Evolutionary conservation across 2,797 vertebrate genomes (phyloP), one percentile per base, ranked within the genome.

Genomic region (Diglossa cyanea): DNA sequence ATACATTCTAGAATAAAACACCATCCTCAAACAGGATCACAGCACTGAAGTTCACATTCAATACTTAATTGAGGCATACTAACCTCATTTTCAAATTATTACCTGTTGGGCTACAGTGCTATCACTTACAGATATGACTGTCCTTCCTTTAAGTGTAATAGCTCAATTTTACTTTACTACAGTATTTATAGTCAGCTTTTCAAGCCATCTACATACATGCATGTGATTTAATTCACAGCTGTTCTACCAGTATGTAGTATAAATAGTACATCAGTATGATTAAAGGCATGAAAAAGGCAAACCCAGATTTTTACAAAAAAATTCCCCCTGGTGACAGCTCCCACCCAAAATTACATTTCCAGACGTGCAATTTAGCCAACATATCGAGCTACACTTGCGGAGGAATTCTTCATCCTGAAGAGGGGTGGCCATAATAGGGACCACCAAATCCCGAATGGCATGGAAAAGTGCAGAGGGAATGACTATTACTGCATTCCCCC

Each of bases 61-160:
- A 3, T 24, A 42, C 62, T 68, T 47, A 47, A 79, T 13, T 9
- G 7, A 82, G 45, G 17, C 55, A 86, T 4, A 5, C 11, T 50
- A 57, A 82, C 17, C 33, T 60, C 11, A 42, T 70, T 89, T 76
- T 42, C 24, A 48, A 33, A 21, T 47, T 60, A 60, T 7, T 40
- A 42, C 8, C 33, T 71, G 15, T 15, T n/a, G 33, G 44, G 15
- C 30, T 58, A 35, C 0, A 71, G 25, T 17, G 10, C 18, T 44
- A n/a, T 42, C 10, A 2, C 24, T 88, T 44, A 72, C 2, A 87
- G n/a, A 37, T 13, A 53, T 0, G 1, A 81, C 7, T 4, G 4
- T 6, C 15, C 35, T 48, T 37, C 5, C 0, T 47, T 45, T 11
- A 44, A 2, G 5, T 7, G 10, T 1, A 60, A 81, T 3, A 6